phyloP scores from a whole-genome alignment of 2,797 vertebrate genomes.

The Coluber constrictor region DNA sequence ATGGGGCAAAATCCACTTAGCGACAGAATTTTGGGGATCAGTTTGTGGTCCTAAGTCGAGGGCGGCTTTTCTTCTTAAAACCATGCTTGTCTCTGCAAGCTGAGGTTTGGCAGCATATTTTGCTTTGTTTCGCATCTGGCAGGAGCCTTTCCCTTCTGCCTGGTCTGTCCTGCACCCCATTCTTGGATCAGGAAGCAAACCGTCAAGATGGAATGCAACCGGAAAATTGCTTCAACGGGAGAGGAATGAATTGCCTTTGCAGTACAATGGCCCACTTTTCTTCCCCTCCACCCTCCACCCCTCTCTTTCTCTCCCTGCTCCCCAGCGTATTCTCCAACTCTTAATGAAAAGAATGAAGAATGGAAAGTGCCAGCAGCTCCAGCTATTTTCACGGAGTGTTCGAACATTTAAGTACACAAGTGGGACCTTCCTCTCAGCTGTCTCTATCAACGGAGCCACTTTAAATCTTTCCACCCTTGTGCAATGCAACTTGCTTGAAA shows the following conservation, averaged over 20 bases:
- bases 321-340: background rate
- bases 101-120: slow-evolving; percentile 45
- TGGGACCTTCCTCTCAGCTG: slow-evolving; percentile 14
- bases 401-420: slow-evolving; percentile 3
- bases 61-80: background rate
- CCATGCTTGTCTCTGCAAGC: slow-evolving; percentile 46
- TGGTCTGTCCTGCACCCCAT: background rate
- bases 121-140: slow-evolving; percentile 13
- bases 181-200: slow-evolving; percentile 5
- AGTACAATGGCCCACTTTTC: slow-evolving; percentile 29
- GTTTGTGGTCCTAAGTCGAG: background rate
- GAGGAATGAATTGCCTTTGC: slow-evolving; percentile 26
- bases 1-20: background rate
- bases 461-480: slow-evolving; percentile 23
- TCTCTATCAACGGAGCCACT: slow-evolving; percentile 25
- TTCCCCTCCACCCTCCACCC: background rate
- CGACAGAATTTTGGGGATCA: background rate
- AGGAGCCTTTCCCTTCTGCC: background rate
- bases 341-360: slow-evolving; percentile 23
- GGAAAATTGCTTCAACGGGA: slow-evolving; percentile 26
- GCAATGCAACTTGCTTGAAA: slow-evolving; percentile 48
- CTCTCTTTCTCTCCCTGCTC: background rate
- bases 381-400: slow-evolving; percentile 32
- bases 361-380: slow-evolving; percentile 24
- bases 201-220: slow-evolving; percentile 4